Evolutionary conservation across 2,888 invertebrate genomes (phyloP).

Genomic region (Thereva nobilitata): DNA sequence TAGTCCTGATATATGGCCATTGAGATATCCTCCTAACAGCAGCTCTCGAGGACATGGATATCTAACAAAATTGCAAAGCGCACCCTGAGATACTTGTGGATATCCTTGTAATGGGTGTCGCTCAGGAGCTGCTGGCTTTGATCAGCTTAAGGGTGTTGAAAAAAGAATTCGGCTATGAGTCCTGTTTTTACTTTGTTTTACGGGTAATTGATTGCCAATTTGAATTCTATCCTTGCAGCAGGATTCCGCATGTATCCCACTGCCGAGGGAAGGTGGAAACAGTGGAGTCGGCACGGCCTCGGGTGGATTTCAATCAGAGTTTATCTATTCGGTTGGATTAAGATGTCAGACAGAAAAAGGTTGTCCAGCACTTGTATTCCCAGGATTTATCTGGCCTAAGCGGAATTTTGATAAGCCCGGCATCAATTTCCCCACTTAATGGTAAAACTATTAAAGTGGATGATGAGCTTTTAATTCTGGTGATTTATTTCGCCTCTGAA

Average conservation of each 20-base stretch:
- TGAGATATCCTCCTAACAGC: slow-evolving; percentile 40
- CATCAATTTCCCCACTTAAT: too few species aligned
- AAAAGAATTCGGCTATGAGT: slow-evolving; percentile 40
- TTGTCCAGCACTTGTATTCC: too few species aligned
- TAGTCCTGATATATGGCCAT: slow-evolving; percentile 42
- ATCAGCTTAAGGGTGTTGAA: slow-evolving; percentile 43
- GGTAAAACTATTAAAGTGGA: too few species aligned
- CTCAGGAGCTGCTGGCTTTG: slow-evolving; percentile 43
- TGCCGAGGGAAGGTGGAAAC: not conserved
- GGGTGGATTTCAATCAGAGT: slow-evolving; percentile 28
- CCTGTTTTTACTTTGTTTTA: slow-evolving; percentile 31
- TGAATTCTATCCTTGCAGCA: slow-evolving; percentile 15
- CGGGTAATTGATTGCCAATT: slow-evolving; percentile 36
- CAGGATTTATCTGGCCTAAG: too few species aligned
- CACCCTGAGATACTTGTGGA: slow-evolving; percentile 35
- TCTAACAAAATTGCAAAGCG: slow-evolving; percentile 17
- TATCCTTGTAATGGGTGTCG: slow-evolving; percentile 44
- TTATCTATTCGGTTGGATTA: slow-evolving; percentile 13
- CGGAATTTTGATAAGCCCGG: too few species aligned
- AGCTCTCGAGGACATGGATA: slow-evolving; percentile 24
- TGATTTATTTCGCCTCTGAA: too few species aligned
- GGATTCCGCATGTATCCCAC: not conserved
- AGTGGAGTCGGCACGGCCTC: slow-evolving; percentile 8
- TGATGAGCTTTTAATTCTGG: too few species aligned
- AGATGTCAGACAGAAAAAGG: not conserved